A percentile compares a stretch with the other conserved stretches of the same genome.
Evolutionary conservation across 2,888 invertebrate species (phyloP).

Genomic region (Coronaproctus castanopsis): DNA sequence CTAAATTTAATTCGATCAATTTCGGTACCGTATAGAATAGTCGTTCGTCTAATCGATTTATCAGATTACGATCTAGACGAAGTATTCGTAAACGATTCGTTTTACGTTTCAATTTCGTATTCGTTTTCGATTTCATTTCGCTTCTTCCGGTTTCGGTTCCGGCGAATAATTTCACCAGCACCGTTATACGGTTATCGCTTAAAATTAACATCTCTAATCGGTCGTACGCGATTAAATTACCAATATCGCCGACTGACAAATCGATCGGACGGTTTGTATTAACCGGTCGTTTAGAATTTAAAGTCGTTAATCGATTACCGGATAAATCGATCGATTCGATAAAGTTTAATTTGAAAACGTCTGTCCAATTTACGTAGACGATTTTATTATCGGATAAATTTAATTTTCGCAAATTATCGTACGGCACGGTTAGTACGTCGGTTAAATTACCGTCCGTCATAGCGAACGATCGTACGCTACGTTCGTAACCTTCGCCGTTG

Average conservation of each 20-base stretch:
- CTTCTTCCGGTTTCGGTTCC: not conserved
- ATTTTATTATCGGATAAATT: too few species aligned
- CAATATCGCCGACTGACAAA: not conserved
- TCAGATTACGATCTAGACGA: not conserved
- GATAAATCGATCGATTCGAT: not conserved
- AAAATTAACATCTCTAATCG: not conserved
- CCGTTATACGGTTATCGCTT: not conserved
- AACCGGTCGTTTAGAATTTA: not conserved
- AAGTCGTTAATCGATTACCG: not conserved
- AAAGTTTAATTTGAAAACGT: too few species aligned
- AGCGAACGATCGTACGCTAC: too few species aligned
- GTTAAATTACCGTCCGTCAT: too few species aligned
- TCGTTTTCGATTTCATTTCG: not conserved
- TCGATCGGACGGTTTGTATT: not conserved
- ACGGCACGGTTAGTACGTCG: too few species aligned
- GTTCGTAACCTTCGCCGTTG: too few species aligned
- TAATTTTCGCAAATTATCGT: too few species aligned
- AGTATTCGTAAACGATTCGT: not conserved
- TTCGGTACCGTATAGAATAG: not conserved
- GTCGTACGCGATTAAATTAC: not conserved
- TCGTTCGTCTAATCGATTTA: not conserved
- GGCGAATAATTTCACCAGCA: not conserved
- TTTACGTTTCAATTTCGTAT: too few species aligned
- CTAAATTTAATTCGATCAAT: not conserved
- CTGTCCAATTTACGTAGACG: too few species aligned